phyloP scores from a whole-genome alignment of 2,113 vertebrate species.

The Taxidea taxus region DNA sequence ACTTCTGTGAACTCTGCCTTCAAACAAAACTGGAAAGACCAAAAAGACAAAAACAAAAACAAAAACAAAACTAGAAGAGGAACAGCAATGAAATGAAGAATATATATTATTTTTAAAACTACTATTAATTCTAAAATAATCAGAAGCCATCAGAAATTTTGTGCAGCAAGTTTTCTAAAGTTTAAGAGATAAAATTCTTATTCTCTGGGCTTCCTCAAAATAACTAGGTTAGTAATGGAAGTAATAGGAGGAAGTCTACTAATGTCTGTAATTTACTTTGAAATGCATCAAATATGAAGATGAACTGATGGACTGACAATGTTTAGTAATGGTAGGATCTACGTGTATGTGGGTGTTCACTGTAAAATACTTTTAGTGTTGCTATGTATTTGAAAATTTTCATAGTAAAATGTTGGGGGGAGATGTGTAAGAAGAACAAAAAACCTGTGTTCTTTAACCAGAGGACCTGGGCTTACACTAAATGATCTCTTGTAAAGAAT shows the following conservation, averaged over 20 bases:
- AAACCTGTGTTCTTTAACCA: neutral
- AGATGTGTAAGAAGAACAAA: neutral
- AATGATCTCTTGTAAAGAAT: neutral
- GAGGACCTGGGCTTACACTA: neutral
- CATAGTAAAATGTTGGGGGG: neutral
- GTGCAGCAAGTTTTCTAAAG: neutral
- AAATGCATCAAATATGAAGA: neutral
- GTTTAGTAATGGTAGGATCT: neutral
- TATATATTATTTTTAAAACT: slow-evolving; percentile 16
- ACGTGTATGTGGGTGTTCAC: neutral
- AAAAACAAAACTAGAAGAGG: neutral
- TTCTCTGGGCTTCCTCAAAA: neutral
- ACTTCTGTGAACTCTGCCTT: slow-evolving; percentile 20
- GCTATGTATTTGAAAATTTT: neutral
- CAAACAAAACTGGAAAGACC: slow-evolving; percentile 16
- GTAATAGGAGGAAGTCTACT: neutral
- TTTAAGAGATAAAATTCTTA: neutral
- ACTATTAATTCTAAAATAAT: neutral
- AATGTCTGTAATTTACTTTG: neutral
- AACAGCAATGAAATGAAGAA: slow-evolving; percentile 3
- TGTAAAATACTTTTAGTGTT: neutral
- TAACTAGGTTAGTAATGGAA: neutral
- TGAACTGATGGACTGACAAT: neutral
- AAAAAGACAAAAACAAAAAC: neutral
- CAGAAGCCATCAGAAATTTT: slow-evolving; percentile 25